Conservation (phyloP, 1,140 invertebrate genomes). For the Melanaphis sacchari region DNA sequence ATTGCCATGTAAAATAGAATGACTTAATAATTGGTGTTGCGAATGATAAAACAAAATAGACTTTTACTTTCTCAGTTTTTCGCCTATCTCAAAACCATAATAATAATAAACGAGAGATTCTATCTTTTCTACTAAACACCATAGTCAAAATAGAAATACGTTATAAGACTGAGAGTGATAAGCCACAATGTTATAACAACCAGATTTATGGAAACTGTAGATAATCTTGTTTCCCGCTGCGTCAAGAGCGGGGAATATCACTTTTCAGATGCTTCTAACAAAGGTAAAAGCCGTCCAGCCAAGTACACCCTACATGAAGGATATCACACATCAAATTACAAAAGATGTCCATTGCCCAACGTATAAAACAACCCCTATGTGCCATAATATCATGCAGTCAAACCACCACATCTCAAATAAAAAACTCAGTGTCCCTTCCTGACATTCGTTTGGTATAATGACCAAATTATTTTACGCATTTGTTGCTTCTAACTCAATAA, state of each 20-base stretch:
- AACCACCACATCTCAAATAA: background rate
- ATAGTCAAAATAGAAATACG: background rate
- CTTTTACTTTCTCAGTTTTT: too few relatives aligned
- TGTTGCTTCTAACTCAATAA: background rate
- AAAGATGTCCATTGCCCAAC: background rate
- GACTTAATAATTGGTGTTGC: background rate
- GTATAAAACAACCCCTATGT: background rate
- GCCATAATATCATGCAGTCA: background rate
- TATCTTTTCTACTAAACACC: background rate
- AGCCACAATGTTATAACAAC: background rate
- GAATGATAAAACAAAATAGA: background rate
- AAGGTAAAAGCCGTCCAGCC: background rate
- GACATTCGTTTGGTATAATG: background rate
- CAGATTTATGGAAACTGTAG: too few relatives aligned
- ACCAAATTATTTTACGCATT: background rate
- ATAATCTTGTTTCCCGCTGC: too few relatives aligned
- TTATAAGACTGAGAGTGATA: background rate
- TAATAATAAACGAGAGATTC: background rate
- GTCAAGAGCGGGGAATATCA: background rate
- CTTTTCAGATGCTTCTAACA: background rate
- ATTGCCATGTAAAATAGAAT: background rate
- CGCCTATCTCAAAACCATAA: background rate
- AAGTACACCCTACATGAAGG: background rate
- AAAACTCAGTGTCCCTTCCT: background rate
- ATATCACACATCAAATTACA: background rate